Evolutionary conservation across 1,140 invertebrate species (phyloP).

Genomic region (Marisa cornuarietis): DNA sequence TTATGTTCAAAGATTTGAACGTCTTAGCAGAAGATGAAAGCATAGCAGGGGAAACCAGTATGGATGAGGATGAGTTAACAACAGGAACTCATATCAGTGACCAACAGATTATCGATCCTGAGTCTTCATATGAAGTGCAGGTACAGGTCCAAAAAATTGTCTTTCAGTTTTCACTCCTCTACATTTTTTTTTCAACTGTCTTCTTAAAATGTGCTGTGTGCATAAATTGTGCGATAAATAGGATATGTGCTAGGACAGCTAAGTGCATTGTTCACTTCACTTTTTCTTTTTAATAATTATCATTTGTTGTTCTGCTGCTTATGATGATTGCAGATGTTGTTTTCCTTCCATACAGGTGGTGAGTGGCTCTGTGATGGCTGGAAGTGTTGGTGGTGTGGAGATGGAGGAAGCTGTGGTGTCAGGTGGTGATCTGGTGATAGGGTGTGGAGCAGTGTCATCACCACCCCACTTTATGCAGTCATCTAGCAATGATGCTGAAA

Average conservation of each 20-base stretch:
- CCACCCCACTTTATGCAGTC: conserved; percentile 29
- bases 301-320: neutral
- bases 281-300: neutral
- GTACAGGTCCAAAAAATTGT: conserved; percentile 5
- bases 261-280: too few species aligned
- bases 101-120: conserved; percentile 16
- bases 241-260: too few species aligned
- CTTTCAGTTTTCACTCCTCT: neutral
- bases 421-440: conserved; percentile 22
- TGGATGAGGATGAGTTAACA: conserved; percentile 14
- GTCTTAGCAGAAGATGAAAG: conserved; percentile 5
- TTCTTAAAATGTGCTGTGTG: too few species aligned
- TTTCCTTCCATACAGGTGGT: conserved; percentile 15
- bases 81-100: conserved; percentile 9
- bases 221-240: too few species aligned
- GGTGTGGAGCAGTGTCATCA: conserved; percentile 19
- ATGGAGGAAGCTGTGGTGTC: conserved; percentile 21
- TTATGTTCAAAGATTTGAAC: neutral
- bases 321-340: neutral
- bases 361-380: conserved; percentile 4
- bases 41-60: conserved; percentile 8
- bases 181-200: too few species aligned
- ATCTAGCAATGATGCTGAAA: conserved; percentile 27
- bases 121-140: conserved; percentile 23
- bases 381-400: conserved; percentile 4